These are phyloP conservation scores for Brachionus rubens DNA, from an alignment of 1,140 invertebrate species.

Conservation along the genomic window DNA sequence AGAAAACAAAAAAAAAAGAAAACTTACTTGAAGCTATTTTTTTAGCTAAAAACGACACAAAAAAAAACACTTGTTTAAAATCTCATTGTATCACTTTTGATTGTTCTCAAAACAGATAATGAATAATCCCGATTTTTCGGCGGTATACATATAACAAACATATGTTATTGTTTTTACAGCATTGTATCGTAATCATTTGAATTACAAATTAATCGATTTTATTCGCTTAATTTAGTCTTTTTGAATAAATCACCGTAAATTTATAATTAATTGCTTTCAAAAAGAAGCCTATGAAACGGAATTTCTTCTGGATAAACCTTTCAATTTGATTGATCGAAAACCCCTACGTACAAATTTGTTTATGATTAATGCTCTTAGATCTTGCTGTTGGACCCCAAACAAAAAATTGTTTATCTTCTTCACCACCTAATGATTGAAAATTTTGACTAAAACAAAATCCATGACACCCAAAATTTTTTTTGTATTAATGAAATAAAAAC, in stretches of 20 bases:
- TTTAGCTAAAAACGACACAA: background rate
- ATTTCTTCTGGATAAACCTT: constrained; percentile 4
- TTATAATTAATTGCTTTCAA: constrained; percentile 33
- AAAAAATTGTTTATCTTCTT: constrained; percentile 4
- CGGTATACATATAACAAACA: too few relatives aligned
- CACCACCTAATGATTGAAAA: constrained; percentile 23
- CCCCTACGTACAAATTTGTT: background rate
- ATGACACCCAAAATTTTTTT: too few relatives aligned
- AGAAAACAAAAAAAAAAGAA: background rate
- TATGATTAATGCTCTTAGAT: constrained; percentile 22
- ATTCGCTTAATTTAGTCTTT: constrained; percentile 15
- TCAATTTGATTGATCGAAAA: constrained; percentile 32
- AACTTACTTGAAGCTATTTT: constrained; percentile 18
- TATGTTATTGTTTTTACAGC: constrained; percentile 19
- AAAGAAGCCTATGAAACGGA: constrained; percentile 6
- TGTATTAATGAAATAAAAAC: constrained; percentile 18
- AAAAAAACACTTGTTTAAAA: constrained; percentile 29
- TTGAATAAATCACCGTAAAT: constrained; percentile 39
- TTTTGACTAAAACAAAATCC: too few relatives aligned
- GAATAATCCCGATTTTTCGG: background rate
- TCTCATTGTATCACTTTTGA: too few relatives aligned
- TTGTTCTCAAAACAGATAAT: background rate
- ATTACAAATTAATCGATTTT: constrained; percentile 42
- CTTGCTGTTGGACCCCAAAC: constrained; percentile 30
- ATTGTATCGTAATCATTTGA: constrained; percentile 36